Conservation (phyloP, 2,113 vertebrate species). For the Guaruba guarouba region DNA sequence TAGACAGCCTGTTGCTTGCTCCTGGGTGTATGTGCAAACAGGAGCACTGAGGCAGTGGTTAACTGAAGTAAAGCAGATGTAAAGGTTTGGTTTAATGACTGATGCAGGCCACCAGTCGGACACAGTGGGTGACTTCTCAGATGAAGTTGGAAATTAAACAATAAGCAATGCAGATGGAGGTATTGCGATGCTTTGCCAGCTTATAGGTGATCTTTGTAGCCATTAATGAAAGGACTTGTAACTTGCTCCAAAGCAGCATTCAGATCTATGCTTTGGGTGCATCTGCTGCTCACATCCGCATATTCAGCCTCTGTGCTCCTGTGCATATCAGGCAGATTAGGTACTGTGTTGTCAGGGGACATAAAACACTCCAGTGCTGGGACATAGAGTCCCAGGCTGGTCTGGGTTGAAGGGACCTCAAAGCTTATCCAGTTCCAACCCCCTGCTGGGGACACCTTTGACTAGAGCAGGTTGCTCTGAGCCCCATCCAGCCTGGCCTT, state of each 20-base stretch:
- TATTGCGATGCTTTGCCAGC: not conserved
- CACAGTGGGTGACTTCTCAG: not conserved
- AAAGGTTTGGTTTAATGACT: not conserved
- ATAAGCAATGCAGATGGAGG: not conserved
- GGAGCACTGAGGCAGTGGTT: not conserved
- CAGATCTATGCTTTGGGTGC: fast-evolving
- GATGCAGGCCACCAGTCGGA: not conserved
- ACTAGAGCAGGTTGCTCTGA: not conserved
- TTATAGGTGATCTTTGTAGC: not conserved
- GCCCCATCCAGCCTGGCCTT: not conserved
- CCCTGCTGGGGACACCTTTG: not conserved
- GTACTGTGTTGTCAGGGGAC: fast-evolving
- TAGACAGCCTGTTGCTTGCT: not conserved
- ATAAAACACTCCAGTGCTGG: not conserved
- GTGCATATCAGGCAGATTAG: fast-evolving
- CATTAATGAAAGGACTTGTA: not conserved
- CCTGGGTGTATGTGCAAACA: not conserved
- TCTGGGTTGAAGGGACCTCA: not conserved
- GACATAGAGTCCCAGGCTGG: not conserved
- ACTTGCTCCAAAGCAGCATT: not conserved
- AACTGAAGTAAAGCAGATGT: not conserved
- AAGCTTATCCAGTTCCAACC: not conserved
- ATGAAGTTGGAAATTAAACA: not conserved
- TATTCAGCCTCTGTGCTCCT: not conserved
- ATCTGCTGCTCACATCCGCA: not conserved